Percentiles rank a stretch among this genome's conserved stretches.
phyloP scores from a whole-genome alignment of 1,140 invertebrate species.

The Spodoptera frugiperda region DNA sequence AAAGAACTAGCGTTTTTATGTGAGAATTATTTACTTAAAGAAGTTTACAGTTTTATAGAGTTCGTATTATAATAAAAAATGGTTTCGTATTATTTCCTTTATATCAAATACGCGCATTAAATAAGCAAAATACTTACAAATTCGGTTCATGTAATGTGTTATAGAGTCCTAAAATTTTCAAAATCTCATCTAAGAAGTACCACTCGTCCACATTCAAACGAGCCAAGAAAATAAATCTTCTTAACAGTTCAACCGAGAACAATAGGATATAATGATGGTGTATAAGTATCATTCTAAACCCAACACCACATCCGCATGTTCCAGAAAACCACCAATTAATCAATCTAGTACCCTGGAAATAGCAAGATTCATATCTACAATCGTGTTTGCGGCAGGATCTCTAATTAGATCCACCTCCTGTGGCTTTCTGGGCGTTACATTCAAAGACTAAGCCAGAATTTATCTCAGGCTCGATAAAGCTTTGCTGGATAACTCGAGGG shows the following conservation, averaged over 20 bases:
- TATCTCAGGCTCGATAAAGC: constrained; percentile 49
- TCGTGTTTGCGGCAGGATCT: constrained; percentile 35
- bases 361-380: constrained; percentile 33
- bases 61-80: no score
- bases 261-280: background rate
- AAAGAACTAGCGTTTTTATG: background rate
- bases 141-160: no score
- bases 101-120: no score
- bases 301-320: background rate
- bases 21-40: background rate
- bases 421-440: constrained; percentile 28
- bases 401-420: constrained; percentile 29
- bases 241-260: no score
- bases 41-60: no score
- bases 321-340: background rate
- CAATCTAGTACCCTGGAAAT: background rate
- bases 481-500: constrained; percentile 30
- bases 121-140: no score
- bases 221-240: no score
- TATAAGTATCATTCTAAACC: background rate
- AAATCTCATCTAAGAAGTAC: no score
- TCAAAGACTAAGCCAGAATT: constrained; percentile 38
- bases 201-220: no score
- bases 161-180: no score
- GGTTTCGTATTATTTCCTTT: no score